Evolutionary conservation across 2,113 vertebrate species (phyloP), one percentile per base, ranked within the genome.

Genomic region (Globicephala melas): DNA sequence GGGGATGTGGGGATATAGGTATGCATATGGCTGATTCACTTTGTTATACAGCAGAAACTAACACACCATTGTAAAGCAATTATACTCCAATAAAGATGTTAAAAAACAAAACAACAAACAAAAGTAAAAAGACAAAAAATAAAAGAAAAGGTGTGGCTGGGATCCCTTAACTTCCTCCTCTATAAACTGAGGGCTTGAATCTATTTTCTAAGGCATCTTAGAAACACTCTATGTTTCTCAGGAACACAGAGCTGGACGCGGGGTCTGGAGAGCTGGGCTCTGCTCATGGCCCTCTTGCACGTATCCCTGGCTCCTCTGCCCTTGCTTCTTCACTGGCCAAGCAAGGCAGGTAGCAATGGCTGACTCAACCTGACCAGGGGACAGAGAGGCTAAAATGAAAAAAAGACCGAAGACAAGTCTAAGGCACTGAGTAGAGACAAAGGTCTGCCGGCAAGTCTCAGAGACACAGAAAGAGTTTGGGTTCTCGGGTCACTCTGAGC

Each of bases 1-100:
- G 50, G 13, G 1, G 50, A 50, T 50, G 15, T 5, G 4, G 50
- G 50, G 50, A 50, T 50, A 50, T 50, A 50, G 15, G 3, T 1
- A 14, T 1, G 1, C 0, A 0, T 50, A 50, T 15, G 3, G 50
- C 14, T 50, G 50, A 50, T 50, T 50, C 50, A 50, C 50, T 50
- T 50, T 50, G 50, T 50, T 50, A 50, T 15, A 50, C 3, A 5
- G 50, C 50, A 15, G 50, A 50, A 50, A 50, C 50, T 50, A 53
- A 53, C 50, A 53, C 14, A 53, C 1, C 50, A 53, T 15, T 15
- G 14, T 53, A 53, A 53, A 53, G 50, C 15, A 53, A 53, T 53
- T 53, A 6, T 53, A 53, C 50, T 53, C 50, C 50, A 53, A 53
- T 53, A 53, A 53, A 53, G 50, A 53, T 53, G 15, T 53, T 17